These are phyloP conservation scores for Pelodytes ibericus DNA, from an alignment of 2,797 vertebrate genomes.

Conservation along the genomic window DNA sequence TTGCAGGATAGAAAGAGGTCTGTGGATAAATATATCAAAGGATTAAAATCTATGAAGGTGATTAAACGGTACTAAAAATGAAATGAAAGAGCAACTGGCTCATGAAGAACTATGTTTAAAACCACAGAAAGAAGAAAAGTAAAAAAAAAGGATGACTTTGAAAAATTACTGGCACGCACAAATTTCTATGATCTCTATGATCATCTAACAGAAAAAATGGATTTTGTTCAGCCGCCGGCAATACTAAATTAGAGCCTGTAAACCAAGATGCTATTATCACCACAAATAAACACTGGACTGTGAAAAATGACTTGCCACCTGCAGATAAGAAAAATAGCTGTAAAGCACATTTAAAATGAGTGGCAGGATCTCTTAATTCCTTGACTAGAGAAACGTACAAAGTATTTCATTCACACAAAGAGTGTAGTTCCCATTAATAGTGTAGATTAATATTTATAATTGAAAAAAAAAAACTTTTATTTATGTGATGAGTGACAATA, in stretches of 20 bases:
- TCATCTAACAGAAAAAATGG: not conserved
- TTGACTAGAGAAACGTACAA: not conserved
- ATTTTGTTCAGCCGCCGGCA: not conserved
- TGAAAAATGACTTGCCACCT: not conserved
- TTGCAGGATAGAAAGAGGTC: no score
- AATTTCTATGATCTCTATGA: not conserved
- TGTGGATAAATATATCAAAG: not conserved
- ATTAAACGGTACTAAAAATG: no score
- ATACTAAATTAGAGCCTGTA: slow-evolving; percentile 1
- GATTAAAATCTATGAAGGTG: not conserved
- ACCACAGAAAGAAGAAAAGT: not conserved
- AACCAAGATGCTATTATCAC: slow-evolving; percentile 5
- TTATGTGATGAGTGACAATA: no score
- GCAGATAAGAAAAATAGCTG: not conserved
- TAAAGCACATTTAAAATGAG: not conserved
- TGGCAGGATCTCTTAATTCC: not conserved
- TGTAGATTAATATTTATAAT: not conserved
- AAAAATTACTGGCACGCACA: not conserved
- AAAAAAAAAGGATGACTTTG: not conserved
- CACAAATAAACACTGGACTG: not conserved
- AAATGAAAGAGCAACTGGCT: no score
- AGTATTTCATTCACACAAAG: not conserved
- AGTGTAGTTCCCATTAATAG: not conserved
- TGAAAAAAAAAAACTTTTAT: no score
- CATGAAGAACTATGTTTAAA: not conserved